Base-by-base conservation (phyloP, 1,140 invertebrate species). In the Drosophila miranda region DNA sequence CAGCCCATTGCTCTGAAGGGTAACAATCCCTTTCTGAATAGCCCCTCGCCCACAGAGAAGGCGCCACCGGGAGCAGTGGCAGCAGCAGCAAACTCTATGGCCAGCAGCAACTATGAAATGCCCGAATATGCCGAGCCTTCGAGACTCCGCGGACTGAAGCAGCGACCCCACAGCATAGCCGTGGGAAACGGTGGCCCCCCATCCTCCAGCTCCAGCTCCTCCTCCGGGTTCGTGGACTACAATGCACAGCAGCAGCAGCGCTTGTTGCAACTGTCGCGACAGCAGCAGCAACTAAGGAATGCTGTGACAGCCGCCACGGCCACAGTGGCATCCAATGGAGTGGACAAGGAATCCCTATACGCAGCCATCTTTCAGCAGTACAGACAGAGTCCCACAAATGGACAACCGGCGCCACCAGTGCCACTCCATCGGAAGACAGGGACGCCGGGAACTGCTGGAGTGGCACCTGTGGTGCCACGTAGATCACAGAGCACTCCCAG, bases 11-110 rank as follows among this genome's bases (percentile, higher is more conserved):
- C 89, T 7, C 51, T 90, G 21, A 90, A 90, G 41, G 88, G 89
- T 42, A 90, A 89, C 69, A 90, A 90, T 83, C 89, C 89, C 2
- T 90, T 90, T 43, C 46, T 90, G 7, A 90, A 90, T 38, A 90
- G 89, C 42, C 89, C 89, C 6, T 90, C 89, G 45, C 89, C 89
- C 16, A 90, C 89, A 0, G 89, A 90, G 4, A 46, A 28, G 11
- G 49, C 69, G n/a, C 61, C 75, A 13, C 34, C 48, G 13, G 38
- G 61, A 41, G 54, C 34, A 43, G 21, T 64, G 1, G 34, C 53
- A 8, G 30, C 58, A 7, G n/a, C 38, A 14, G 21, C 72, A 21
- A 30, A 67, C 43, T 26, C 69, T 11, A n/a, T 61, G 0, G 55
- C 74, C 1, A 43, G 60, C 1, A 43, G 60, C 42, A 68, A 62